Base-by-base conservation (phyloP, 2,888 invertebrate species). In the Pasiphila rectangulata region DNA sequence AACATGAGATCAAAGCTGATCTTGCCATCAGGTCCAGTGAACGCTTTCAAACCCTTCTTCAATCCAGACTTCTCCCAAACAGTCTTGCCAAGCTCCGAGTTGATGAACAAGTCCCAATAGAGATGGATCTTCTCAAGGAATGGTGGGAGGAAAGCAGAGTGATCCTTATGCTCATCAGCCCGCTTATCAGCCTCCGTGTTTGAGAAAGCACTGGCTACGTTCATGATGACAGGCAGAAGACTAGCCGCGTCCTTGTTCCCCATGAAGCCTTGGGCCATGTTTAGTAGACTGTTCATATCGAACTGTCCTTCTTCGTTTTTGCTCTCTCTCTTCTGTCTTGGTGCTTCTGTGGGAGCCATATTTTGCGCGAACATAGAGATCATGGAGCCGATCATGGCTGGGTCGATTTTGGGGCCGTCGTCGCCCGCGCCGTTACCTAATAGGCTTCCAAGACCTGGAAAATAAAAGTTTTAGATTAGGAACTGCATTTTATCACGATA, bases 51-150 rank as follows among this genome's bases (percentile, higher is more conserved):
- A 3, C 93, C 91, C 34, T 90, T 91, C 56, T 93, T 92, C 9
- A 94, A 81, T 0, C 95, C 95, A 0, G 95, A 91, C 55, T 92
- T 94, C 63, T 92, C 91, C 90, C 94, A 93, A 4, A 95, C 71
- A 0, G 92, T 91, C 67, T 91, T 93, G 0, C 95, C 95, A 10
- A 95, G 81, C 54, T 95, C 95, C 0, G 95, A 95, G 67, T 93
- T 93, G 19, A 93, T 83, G 64, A 95, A 94, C 52, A 94, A 90
- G 56, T 95, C 95, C 92, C 95, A 94, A 64, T 94, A 90, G 1
- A 95, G 79, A 71, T 95, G 95, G 1, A 92, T 70, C 56, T 93
- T 86, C 45, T 87, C 87, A 12, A 74, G 92, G 68, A 75, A 93
- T 64, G 48, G 95, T 0, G 95, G 95, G 53, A 95, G 75, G 59